Evolutionary conservation across 1,140 invertebrate genomes (phyloP).

Genomic region (Aphaenogaster rudis): DNA sequence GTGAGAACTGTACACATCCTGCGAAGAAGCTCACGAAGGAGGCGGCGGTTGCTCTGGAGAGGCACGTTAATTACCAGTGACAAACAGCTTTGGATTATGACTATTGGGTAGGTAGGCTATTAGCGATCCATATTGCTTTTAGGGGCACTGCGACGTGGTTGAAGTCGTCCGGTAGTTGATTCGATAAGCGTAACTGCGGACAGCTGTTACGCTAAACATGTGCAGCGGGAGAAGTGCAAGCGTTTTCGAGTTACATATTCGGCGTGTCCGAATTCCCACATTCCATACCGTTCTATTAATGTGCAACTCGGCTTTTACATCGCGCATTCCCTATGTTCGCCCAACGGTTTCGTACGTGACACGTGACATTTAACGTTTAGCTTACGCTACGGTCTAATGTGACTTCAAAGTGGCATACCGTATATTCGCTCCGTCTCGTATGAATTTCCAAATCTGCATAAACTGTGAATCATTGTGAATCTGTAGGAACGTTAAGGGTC

Average conservation of each 20-base stretch:
- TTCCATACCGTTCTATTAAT: conserved; percentile 42
- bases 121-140: conserved; percentile 1
- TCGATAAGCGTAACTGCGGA: conserved; percentile 21
- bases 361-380: conserved; percentile 60
- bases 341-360: conserved; percentile 15
- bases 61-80: conserved; percentile 62
- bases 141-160: conserved; percentile 8
- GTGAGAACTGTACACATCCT: not conserved
- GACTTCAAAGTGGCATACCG: conserved; percentile 46
- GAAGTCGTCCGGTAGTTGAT: conserved; percentile 53
- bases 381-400: conserved; percentile 15
- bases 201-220: conserved; percentile 43
- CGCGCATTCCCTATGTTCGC: conserved; percentile 44
- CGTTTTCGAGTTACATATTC: conserved; percentile 37
- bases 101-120: conserved; percentile 71
- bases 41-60: not conserved
- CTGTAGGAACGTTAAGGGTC: not conserved
- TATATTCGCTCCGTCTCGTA: not conserved
- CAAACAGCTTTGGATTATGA: conserved; percentile 74
- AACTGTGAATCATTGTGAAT: not conserved
- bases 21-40: conserved; percentile 11
- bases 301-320: conserved; percentile 41
- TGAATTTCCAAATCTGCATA: conserved; percentile 23
- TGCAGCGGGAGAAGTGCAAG: not conserved
- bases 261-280: conserved; percentile 18